Evolutionary conservation across 2,113 vertebrate species (phyloP).

Genomic region (Setophaga kirtlandii): DNA sequence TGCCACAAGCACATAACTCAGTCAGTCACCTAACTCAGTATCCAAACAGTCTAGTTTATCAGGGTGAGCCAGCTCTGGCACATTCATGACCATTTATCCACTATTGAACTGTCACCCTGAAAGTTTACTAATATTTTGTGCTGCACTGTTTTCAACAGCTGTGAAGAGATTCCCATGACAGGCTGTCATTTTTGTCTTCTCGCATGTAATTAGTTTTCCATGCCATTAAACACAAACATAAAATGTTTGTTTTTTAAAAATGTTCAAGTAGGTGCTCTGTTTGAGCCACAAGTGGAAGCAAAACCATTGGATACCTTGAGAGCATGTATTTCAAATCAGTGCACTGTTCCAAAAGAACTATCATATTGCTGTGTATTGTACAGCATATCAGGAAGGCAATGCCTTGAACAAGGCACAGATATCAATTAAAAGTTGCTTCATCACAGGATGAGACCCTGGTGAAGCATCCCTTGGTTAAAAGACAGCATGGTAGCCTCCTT

Average conservation of each 20-base stretch:
- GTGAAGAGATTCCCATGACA: not conserved
- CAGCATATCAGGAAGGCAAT: not conserved
- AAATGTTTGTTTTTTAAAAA: not conserved
- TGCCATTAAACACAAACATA: not conserved
- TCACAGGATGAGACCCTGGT: not conserved
- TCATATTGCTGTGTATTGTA: not conserved
- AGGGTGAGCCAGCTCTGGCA: not conserved
- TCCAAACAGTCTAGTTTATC: not conserved
- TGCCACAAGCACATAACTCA: not conserved
- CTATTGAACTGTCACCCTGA: not conserved
- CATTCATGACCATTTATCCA: not conserved
- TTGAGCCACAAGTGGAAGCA: not conserved
- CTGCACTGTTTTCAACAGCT: not conserved
- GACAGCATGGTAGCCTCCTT: not conserved
- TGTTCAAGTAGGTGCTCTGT: not conserved
- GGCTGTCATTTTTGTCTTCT: slow-evolving; percentile 35
- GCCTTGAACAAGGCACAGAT: not conserved
- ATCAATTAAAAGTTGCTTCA: not conserved
- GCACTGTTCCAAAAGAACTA: not conserved
- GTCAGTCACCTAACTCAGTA: not conserved
- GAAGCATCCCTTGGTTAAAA: not conserved
- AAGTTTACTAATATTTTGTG: slow-evolving; percentile 11
- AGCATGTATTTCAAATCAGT: not conserved
- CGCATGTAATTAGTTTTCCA: not conserved
- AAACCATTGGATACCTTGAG: not conserved